A percentile compares a stretch with the other conserved stretches of the same genome.
These are phyloP conservation scores for Himantopus leucocephalus DNA, from an alignment of 2,113 vertebrate species.

Conservation along the genomic window DNA sequence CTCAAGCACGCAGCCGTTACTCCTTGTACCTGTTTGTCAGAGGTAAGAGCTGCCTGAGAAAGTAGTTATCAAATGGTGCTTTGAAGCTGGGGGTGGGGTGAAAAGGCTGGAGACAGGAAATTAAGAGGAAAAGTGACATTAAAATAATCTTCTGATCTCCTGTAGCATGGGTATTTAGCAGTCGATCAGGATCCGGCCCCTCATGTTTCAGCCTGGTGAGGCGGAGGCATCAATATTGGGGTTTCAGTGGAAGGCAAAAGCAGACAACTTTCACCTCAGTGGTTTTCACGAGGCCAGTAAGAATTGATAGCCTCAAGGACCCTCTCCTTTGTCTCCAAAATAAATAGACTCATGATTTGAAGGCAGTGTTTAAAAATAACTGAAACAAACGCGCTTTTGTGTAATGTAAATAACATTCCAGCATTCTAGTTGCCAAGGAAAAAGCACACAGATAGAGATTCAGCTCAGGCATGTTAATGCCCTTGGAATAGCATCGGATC, in stretches of 20 bases:
- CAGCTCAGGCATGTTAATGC: neutral
- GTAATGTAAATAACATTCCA: neutral
- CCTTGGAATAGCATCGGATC: neutral
- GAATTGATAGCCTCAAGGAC: neutral
- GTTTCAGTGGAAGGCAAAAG: neutral
- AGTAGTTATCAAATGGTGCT: neutral
- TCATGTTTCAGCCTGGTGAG: neutral
- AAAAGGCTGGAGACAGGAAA: neutral
- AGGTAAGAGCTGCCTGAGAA: neutral
- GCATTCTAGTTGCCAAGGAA: constrained; percentile 11
- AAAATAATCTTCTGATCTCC: neutral
- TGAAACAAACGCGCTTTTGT: constrained; percentile 37
- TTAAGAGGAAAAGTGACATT: neutral
- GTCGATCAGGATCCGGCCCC: neutral
- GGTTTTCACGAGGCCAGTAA: neutral
- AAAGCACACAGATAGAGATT: neutral
- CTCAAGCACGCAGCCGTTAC: accelerated
- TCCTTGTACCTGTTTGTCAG: neutral
- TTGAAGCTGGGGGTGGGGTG: neutral
- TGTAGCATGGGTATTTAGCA: neutral
- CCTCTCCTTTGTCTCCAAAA: neutral
- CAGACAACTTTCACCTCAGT: neutral
- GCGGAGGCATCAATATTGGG: neutral
- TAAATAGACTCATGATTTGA: neutral
- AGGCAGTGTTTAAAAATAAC: neutral